A percentile compares a stretch with the other conserved stretches of the same genome.
phyloP scores from a whole-genome alignment of 2,797 vertebrate species.

The Cyclopterus lumpus region DNA sequence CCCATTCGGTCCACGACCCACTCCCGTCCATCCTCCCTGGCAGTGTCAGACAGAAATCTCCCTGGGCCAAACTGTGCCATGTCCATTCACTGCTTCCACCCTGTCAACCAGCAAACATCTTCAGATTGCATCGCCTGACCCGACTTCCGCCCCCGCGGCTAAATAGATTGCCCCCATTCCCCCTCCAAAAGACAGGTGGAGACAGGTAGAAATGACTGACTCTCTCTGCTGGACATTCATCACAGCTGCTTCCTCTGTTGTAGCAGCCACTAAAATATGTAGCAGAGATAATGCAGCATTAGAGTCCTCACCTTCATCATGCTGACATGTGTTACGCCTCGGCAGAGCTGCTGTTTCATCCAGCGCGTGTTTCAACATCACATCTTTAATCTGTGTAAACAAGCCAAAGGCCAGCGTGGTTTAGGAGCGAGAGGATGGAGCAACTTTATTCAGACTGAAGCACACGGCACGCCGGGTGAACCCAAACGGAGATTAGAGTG shows the following conservation, averaged over 20 bases:
- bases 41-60: conserved; percentile 71
- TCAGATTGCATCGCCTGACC: conserved; percentile 63
- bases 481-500: conserved; percentile 59
- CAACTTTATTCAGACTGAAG: conserved; percentile 64
- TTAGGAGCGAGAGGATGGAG: conserved; percentile 43
- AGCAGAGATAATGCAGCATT: conserved; percentile 71
- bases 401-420: conserved; percentile 73
- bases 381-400: conserved; percentile 77
- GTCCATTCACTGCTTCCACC: conserved; percentile 70
- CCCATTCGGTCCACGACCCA: conserved; percentile 61
- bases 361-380: conserved; percentile 69
- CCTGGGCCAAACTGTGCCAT: conserved; percentile 68
- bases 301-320: conserved; percentile 75
- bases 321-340: conserved; percentile 73
- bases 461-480: conserved; percentile 36
- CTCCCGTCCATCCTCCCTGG: conserved; percentile 52
- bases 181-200: conserved; percentile 49
- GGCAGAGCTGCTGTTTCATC: conserved; percentile 55
- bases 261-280: conserved; percentile 59
- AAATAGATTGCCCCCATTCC: conserved; percentile 47
- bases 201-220: conserved; percentile 60
- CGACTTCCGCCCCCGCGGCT: conserved; percentile 33
- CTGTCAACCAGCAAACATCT: conserved; percentile 76
- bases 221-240: conserved; percentile 66
- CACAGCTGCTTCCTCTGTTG: conserved; percentile 64